Evolutionary conservation across 1,140 invertebrate species (phyloP).

Genomic region (Aethina tumida): DNA sequence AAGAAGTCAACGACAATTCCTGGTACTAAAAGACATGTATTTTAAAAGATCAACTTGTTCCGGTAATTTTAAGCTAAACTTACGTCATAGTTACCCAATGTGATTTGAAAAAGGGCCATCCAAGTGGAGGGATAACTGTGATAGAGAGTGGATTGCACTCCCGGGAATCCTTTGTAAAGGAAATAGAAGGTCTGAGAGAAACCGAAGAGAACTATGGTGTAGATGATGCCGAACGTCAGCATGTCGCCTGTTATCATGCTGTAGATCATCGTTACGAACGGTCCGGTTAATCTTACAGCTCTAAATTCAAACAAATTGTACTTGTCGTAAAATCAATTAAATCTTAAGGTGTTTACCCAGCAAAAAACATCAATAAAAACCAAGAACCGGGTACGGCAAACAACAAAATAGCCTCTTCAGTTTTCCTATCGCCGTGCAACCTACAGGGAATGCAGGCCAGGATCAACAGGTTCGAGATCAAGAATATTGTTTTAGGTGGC

Average conservation of each 20-base stretch:
- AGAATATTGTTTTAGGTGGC: constrained; percentile 88
- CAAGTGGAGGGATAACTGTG: constrained; percentile 83
- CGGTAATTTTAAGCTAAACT: constrained; percentile 32
- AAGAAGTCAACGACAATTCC: constrained; percentile 78
- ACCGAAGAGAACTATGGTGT: constrained; percentile 83
- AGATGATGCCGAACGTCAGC: constrained; percentile 95
- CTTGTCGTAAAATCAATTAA: constrained; percentile 4
- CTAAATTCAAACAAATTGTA: no score
- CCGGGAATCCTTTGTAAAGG: constrained; percentile 85
- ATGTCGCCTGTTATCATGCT: constrained; percentile 97
- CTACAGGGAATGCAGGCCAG: constrained; percentile 86
- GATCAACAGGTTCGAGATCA: constrained; percentile 87
- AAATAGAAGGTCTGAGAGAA: constrained; percentile 97
- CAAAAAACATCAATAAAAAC: constrained; percentile 98
- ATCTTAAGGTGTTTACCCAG: constrained; percentile 82
- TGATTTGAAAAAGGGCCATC: constrained; percentile 97
- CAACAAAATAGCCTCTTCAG: constrained; percentile 86
- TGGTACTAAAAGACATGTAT: constrained; percentile 65
- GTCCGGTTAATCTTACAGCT: constrained; percentile 84
- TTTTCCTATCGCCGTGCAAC: constrained; percentile 55
- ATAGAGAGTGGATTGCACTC: constrained; percentile 66
- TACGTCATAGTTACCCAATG: constrained; percentile 95
- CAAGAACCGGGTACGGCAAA: constrained; percentile 90
- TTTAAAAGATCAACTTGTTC: neutral
- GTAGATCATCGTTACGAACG: constrained; percentile 98